A percentile compares a stretch with the other conserved stretches of the same genome.
Conservation (phyloP, 2,888 invertebrate genomes). For the Oxystoma pomonae region DNA sequence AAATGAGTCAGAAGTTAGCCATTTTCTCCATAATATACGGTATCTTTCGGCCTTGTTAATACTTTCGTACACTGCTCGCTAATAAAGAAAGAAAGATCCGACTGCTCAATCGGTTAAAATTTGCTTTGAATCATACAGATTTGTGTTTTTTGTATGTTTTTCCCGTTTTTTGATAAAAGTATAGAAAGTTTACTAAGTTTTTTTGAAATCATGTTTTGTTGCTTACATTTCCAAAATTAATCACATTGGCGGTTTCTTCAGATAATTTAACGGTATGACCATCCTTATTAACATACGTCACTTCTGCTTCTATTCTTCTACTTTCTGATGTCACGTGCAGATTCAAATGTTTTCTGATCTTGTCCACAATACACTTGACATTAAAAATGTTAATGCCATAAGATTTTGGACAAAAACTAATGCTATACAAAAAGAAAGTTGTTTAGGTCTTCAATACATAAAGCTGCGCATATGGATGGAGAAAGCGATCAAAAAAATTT, state of each 20-base stretch:
- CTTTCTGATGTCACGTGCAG: conserved; percentile 54
- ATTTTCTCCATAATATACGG: too few species aligned
- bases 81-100: too few species aligned
- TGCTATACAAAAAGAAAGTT: conserved; percentile 41
- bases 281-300: conserved; percentile 44
- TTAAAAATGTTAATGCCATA: conserved; percentile 55
- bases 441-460: conserved; percentile 20
- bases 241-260: conserved; percentile 37
- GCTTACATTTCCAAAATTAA: conserved; percentile 46
- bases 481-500: too few species aligned
- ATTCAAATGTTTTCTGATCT: conserved; percentile 51
- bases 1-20: too few species aligned
- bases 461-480: too few species aligned
- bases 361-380: conserved; percentile 54
- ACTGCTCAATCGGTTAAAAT: too few species aligned
- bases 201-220: too few species aligned
- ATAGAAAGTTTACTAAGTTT: conserved; percentile 8
- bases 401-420: conserved; percentile 53
- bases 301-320: conserved; percentile 51
- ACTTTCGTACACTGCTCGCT: too few species aligned
- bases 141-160: too few species aligned
- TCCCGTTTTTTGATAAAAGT: too few species aligned
- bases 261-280: conserved; percentile 33
- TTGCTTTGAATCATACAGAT: too few species aligned
- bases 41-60: too few species aligned